Percentiles rank a stretch among this genome's conserved stretches.
Conservation (phyloP, 2,797 vertebrate genomes). For the Diplodus puntazzo region DNA sequence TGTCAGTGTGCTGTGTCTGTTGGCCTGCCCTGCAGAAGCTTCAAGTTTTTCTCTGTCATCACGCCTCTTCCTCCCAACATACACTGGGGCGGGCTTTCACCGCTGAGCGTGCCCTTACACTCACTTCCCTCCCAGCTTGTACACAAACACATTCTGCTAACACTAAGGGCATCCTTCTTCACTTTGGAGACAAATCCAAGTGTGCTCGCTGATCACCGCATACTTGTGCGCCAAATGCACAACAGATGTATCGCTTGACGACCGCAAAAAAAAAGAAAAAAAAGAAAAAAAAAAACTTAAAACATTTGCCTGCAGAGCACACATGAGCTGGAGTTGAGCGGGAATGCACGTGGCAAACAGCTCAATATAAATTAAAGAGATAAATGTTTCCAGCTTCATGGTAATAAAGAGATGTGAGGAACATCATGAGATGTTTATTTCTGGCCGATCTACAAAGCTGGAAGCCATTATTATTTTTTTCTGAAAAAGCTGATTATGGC, state of each 20-base stretch:
- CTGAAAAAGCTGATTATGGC: slow-evolving; percentile 30
- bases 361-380: slow-evolving; percentile 70
- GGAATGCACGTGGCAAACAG: slow-evolving; percentile 73
- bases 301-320: slow-evolving; percentile 38
- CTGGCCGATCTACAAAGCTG: slow-evolving; percentile 42
- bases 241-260: slow-evolving; percentile 77
- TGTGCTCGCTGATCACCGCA: slow-evolving; percentile 60
- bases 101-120: slow-evolving; percentile 56
- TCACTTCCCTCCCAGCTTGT: slow-evolving; percentile 53
- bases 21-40: slow-evolving; percentile 72
- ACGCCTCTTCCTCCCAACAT: slow-evolving; percentile 73
- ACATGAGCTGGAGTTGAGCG: slow-evolving; percentile 59
- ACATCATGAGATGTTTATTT: slow-evolving; percentile 60
- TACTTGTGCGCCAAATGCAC: slow-evolving; percentile 68
- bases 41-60: slow-evolving; percentile 74
- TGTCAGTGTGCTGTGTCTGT: slow-evolving; percentile 72
- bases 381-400: slow-evolving; percentile 73
- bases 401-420: slow-evolving; percentile 46
- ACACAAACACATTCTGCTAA: slow-evolving; percentile 36
- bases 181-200: slow-evolving; percentile 63
- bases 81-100: slow-evolving; percentile 70
- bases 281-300: slow-evolving; percentile 9
- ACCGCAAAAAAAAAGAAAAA: slow-evolving; percentile 23
- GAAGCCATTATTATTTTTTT: slow-evolving; percentile 47
- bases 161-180: slow-evolving; percentile 40